Evolutionary conservation across 2,797 vertebrate species (phyloP).

Genomic region (Brachyrhaphis roseni): DNA sequence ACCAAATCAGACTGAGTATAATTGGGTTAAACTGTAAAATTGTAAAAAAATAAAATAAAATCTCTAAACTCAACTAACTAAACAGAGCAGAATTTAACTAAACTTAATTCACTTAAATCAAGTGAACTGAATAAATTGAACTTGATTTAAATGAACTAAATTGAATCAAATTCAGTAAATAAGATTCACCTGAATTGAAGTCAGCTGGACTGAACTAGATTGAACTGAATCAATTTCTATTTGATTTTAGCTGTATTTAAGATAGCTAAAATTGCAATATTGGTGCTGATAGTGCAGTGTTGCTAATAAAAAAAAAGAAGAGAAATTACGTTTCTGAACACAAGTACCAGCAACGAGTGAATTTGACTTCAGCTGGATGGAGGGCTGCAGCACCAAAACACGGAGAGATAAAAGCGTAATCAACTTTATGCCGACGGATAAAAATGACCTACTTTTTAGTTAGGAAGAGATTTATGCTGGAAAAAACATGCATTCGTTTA

Average conservation of each 20-base stretch:
- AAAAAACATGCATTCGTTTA: conserved; percentile 1
- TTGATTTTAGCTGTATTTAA: not conserved
- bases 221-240: not conserved
- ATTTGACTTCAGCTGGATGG: not conserved
- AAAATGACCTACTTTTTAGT: conserved; percentile 59
- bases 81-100: not conserved
- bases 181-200: not conserved
- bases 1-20: not conserved
- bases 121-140: not conserved
- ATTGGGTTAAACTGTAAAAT: not conserved
- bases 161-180: not conserved
- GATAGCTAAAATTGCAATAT: not conserved
- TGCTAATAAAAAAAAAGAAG: conserved; percentile 15
- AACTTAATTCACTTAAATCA: not conserved
- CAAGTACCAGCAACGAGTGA: not conserved
- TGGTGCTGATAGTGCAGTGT: not conserved
- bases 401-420: conserved; percentile 47
- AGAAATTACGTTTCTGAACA: conserved; percentile 1
- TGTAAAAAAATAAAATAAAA: not conserved
- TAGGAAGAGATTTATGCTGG: conserved; percentile 29
- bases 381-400: conserved; percentile 29
- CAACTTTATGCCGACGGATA: conserved; percentile 49
- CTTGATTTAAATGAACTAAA: not conserved
- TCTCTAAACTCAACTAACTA: not conserved
- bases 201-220: not conserved